Conservation (phyloP, 2,888 invertebrate species). For the Spatulosminthurus flaviceps region DNA sequence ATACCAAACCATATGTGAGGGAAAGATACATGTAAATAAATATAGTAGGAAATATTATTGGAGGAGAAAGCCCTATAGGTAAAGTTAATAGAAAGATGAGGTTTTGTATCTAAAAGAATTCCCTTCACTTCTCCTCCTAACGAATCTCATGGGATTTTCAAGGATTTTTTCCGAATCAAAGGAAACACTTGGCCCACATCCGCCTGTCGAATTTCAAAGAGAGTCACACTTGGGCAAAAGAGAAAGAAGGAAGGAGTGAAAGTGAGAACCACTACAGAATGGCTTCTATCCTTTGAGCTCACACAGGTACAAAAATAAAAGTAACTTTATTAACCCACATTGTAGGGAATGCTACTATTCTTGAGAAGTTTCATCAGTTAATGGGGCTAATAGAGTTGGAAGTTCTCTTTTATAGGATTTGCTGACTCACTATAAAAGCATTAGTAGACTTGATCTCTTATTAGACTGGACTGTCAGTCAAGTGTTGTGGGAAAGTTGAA, state of each 20-base stretch:
- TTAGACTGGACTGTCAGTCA: neutral
- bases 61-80: no score
- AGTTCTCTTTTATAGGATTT: neutral
- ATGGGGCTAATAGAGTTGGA: neutral
- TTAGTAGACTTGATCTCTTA: neutral
- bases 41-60: no score
- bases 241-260: neutral
- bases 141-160: slow-evolving; percentile 38
- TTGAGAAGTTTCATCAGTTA: neutral
- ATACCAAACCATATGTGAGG: no score
- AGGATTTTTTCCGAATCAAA: slow-evolving; percentile 27
- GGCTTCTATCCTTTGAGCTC: no score
- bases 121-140: slow-evolving; percentile 20
- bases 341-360: no score
- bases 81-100: neutral
- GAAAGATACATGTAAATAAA: no score
- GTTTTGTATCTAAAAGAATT: slow-evolving; percentile 3
- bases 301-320: no score
- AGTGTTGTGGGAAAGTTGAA: neutral
- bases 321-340: no score
- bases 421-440: neutral
- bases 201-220: neutral
- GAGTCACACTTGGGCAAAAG: neutral
- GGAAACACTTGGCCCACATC: slow-evolving; percentile 37
- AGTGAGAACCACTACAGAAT: neutral